Evolutionary conservation across 2,888 invertebrate species (phyloP).

Genomic region (Synergus umbraculus): DNA sequence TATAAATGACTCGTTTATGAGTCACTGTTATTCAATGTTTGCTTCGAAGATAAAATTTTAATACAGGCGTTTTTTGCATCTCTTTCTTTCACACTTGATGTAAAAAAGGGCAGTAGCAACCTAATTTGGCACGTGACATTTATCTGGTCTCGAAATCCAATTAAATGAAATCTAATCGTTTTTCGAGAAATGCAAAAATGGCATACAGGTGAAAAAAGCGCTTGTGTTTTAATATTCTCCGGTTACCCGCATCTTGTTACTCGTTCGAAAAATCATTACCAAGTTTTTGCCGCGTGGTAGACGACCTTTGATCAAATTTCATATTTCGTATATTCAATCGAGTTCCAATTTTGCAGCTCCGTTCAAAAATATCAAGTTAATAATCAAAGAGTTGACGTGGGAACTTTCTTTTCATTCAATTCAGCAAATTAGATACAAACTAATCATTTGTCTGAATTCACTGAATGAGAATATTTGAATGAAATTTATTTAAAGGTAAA

Average conservation of each 20-base stretch:
- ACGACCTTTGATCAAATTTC: conserved; percentile 18
- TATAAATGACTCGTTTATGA: background rate
- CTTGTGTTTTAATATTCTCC: conserved; percentile 13
- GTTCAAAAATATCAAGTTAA: background rate
- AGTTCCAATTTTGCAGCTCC: background rate
- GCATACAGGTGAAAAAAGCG: background rate
- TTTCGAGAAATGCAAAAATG: conserved; percentile 5
- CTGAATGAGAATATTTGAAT: background rate
- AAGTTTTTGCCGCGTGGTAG: background rate
- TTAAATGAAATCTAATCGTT: background rate
- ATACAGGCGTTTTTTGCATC: no score
- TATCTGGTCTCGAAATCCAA: background rate
- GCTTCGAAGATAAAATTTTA: background rate
- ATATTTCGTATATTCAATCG: background rate
- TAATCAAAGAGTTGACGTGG: background rate
- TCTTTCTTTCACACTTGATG: no score
- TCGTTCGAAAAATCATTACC: conserved; percentile 1
- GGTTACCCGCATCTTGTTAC: conserved; percentile 15
- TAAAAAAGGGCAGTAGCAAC: no score
- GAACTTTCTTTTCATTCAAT: background rate
- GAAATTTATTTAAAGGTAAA: background rate
- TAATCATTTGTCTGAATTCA: background rate
- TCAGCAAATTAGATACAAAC: conserved; percentile 7
- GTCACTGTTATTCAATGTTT: background rate
- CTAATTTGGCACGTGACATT: background rate